Evolutionary conservation across 2,797 vertebrate species (phyloP), one percentile per base, ranked within the genome.

Genomic region (Poeciliopsis turneri): DNA sequence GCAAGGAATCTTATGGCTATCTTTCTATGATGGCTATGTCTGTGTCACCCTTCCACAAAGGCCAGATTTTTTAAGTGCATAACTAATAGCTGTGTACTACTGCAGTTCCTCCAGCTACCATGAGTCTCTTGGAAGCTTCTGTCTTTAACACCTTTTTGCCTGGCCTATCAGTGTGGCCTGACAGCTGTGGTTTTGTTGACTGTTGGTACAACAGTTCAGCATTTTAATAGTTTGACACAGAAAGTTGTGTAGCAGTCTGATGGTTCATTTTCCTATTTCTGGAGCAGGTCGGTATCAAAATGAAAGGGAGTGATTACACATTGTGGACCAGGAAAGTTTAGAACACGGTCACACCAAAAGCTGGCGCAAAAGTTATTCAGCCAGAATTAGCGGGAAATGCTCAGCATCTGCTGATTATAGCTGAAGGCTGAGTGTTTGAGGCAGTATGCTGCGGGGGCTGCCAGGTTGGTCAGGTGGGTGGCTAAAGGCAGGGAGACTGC

Each of bases 391-490:
- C 64, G 41, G 0, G 46, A 72, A 76, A 20, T 75, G 70, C 71
- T 86, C 64, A 82, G 80, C 78, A 81, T 81, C 74, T 81, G 18
- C 74, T 81, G 77, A 87, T 82, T 25, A 73, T 82, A 90, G 82
- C 72, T 86, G 82, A 91, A 82, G 78, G 82, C 76, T 83, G 77
- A 87, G 81, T 84, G 85, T 80, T 61, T 71, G 0, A 84, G 87
- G 80, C 78, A 61, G 86, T 70, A 46, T 71, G 86, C 74, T 72
- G 79, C 72, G 57, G 66, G 66, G 84, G 81, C 78, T 79, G 92
- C 92, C 85, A 91, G 86, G 90, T 84, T 41, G 81, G 93, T 96
- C 92, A 96, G 96, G 96, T 96, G 94, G 93, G 90, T 89, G 90
- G 95, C 95, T 94, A 55, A 77, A 64, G 86, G 87, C 88, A 78